Percentiles rank a stretch among this genome's conserved stretches.
Conservation (phyloP, 2,113 vertebrate genomes). For the Salvator merianae region DNA sequence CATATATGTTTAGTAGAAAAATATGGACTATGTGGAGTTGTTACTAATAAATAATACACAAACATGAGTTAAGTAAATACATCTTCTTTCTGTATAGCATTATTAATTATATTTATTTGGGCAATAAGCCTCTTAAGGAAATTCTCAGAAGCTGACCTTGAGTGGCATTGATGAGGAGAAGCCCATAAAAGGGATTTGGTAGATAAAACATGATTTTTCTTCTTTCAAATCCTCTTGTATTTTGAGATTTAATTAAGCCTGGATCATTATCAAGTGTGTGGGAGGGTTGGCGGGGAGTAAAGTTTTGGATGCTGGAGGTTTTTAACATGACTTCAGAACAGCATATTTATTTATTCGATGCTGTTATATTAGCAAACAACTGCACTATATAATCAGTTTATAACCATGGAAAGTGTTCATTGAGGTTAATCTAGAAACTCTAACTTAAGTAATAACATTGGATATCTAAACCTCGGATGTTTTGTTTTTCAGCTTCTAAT, state of each 20-base stretch:
- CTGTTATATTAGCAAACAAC: fast-evolving
- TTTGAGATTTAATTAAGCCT: background rate
- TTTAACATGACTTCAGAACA: background rate
- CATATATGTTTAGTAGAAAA: background rate
- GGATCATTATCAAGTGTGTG: background rate
- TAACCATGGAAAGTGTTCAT: background rate
- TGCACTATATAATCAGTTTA: background rate
- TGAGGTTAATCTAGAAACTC: background rate
- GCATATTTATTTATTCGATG: background rate
- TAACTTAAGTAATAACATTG: background rate
- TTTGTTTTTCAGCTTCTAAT: background rate
- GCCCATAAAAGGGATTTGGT: background rate
- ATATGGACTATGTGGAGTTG: background rate
- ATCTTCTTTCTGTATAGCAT: background rate
- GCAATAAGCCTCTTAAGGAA: conserved; percentile 1
- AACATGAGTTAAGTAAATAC: background rate
- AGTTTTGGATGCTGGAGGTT: background rate
- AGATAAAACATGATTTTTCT: background rate
- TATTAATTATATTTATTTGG: background rate
- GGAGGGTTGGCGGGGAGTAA: too few relatives aligned
- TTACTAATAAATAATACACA: conserved; percentile 23
- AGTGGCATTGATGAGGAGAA: background rate
- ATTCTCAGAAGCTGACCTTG: background rate
- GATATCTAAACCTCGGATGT: background rate
- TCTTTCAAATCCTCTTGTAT: background rate